Evolutionary conservation across 2,888 invertebrate genomes (phyloP), one percentile per base, ranked within the genome.

Genomic region (Brachyptera risi): DNA sequence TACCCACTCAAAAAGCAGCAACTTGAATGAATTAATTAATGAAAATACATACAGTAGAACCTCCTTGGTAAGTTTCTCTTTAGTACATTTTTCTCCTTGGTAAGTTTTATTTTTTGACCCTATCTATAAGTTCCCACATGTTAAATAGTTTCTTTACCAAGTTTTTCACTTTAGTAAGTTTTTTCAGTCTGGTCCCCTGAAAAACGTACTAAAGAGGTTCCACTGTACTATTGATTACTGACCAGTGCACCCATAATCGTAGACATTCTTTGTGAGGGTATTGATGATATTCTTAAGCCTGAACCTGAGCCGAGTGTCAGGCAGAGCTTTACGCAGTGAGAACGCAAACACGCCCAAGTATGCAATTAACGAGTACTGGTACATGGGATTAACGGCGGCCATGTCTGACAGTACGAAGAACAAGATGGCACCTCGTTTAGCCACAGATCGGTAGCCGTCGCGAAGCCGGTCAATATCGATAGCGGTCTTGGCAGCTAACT

Each of bases 401-500:
- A 96, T 91, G 71, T 95, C 93, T 0, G 92, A 86, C 19, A 96
- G 77, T 0, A 94, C 92, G 73, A 95, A 96, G 76, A 94, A 96
- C 56, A 96, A 77, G 56, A 94, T 88, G 3, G 95, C 93, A 3
- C 94, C 95, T 57, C 94, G 82, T 68, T 84, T 86, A 0, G 95
- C 93, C 0, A 88, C 92, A 0, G 90, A 84, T 26, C 93, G 81
- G 76, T 96, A 96, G 0, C 89, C 90, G 68, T 94, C 90, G 49
- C 95, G 80, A 0, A 93, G 76, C 59, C 82, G 81, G 71, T 95
- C 93, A 64, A 96, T 92, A 68, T 94, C 92, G 40, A 74, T 78
- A 0, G 90, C 85, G 0, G 94, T 95, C 56, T 82, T 80, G 35
- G 81, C 84, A 0, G 91, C 92, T 15, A 92, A 76, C 35, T 80